Evolutionary conservation across 2,888 invertebrate species (phyloP), one percentile per base, ranked within the genome.

Genomic region (Andrena bucephala): DNA sequence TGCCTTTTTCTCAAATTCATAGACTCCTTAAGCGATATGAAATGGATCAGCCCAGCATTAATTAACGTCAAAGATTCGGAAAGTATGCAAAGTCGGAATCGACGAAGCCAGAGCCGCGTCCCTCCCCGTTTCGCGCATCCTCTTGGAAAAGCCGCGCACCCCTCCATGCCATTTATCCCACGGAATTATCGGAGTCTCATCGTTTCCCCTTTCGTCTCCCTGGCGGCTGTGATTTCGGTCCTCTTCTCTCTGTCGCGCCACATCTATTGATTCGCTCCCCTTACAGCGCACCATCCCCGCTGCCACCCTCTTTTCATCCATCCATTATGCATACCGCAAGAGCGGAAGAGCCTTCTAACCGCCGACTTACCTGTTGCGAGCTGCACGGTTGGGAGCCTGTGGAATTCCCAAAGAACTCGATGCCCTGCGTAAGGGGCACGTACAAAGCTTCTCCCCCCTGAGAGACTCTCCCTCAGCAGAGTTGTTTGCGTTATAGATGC

Each of bases 281-380:
- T n/a, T 29, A 24, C 48, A 10, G 65, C 63, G 50, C 59, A 27
- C 63, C 69, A 59, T 29, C 57, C 67, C 50, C 3, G 7, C 63
- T 24, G 13, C 63, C 27, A n/a, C 68, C 73, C 60, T 29, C 60
- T 48, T 54, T 50, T 66, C 33, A 42, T 75, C 69, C 48, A 85
- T 87, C 82, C 78, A 87, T 87, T 85, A 87, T 87, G 82, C 75
- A 87, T 85, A 72, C 77, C 77, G 75, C 72, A 27, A 66, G 83
- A 73, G 70, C 76, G 81, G 74, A 82, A 80, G 81, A 76, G 52
- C 70, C 65, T 31, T 63, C 79, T 79, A 83, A 85, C 85, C 81
- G 59, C 65, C 65, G 59, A 82, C 80, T 82, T 85, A 87, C 87
- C 87, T 87, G 87, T 87, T 87, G 87, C 87, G 50, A 85, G 42